A percentile compares a stretch with the other conserved stretches of the same genome.
Conservation (phyloP, 2,113 vertebrate species). For the Nicator chloris region DNA sequence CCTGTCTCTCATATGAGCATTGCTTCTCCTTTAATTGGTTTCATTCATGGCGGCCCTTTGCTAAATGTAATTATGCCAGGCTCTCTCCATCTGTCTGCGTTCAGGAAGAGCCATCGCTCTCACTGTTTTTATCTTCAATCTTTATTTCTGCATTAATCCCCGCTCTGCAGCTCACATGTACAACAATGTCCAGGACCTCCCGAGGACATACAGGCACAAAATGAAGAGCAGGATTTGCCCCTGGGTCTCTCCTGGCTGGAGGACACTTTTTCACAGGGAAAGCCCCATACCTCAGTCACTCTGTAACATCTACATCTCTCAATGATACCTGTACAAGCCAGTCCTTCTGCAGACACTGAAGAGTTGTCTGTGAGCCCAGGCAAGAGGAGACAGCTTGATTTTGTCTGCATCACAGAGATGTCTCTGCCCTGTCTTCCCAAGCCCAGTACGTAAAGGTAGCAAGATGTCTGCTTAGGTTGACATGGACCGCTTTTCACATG, state of each 20-base stretch:
- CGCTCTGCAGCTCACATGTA: not conserved
- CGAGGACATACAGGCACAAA: not conserved
- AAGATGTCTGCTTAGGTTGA: not conserved
- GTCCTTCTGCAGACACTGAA: not conserved
- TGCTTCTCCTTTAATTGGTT: conserved; percentile 59
- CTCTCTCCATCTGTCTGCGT: conserved; percentile 72
- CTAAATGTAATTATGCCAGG: conserved; percentile 84
- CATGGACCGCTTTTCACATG: not conserved
- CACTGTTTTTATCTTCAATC: conserved; percentile 48
- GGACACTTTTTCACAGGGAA: not conserved
- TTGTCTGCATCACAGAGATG: not conserved
- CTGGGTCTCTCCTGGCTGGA: not conserved
- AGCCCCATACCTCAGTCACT: not conserved
- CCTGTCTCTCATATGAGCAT: not conserved
- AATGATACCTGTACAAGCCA: not conserved
- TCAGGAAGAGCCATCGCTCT: conserved; percentile 69
- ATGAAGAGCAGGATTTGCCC: not conserved
- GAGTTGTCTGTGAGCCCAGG: not conserved
- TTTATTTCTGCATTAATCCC: conserved; percentile 43
- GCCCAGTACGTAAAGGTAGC: not conserved
- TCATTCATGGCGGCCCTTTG: conserved; percentile 58
- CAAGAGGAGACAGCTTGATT: not conserved
- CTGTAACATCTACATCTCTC: not conserved
- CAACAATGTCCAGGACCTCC: conserved; percentile 17
- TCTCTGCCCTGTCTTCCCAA: not conserved